A percentile compares a stretch with the other conserved stretches of the same genome.
phyloP scores from a whole-genome alignment of 2,113 vertebrate genomes.

The Onychostoma macrolepis region DNA sequence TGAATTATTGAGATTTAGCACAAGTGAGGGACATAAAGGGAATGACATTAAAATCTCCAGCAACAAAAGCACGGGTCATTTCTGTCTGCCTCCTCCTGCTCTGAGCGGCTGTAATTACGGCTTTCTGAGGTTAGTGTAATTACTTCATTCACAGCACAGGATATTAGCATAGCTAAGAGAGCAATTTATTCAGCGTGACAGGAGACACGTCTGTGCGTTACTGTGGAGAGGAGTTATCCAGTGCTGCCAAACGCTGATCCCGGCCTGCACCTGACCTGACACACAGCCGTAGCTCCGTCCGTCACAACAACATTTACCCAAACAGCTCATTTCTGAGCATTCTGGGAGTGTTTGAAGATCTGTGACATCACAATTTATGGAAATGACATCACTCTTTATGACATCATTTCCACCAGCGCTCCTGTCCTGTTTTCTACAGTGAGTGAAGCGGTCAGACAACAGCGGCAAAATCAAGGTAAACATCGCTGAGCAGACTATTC shows the following conservation, averaged over 20 bases:
- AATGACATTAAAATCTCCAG: constrained; percentile 36
- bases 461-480: too few species aligned
- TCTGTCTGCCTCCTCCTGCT: constrained; percentile 38
- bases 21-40: neutral
- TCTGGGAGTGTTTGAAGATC: neutral
- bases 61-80: constrained; percentile 32
- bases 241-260: constrained; percentile 24
- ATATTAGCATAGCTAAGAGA: constrained; percentile 68
- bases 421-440: neutral
- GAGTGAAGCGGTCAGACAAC: neutral
- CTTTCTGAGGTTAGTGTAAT: constrained; percentile 62
- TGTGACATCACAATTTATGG: too few species aligned
- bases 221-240: constrained; percentile 54
- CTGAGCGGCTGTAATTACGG: constrained; percentile 65
- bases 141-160: constrained; percentile 64
- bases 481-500: neutral
- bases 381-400: too few species aligned
- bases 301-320: neutral
- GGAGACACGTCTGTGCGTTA: constrained; percentile 60
- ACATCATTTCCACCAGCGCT: too few species aligned
- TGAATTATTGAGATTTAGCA: constrained; percentile 23
- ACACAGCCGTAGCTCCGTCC: too few species aligned
- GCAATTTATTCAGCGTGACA: constrained; percentile 64
- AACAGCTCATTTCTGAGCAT: neutral
- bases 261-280: neutral